Percentiles rank a stretch among this genome's conserved stretches.
Evolutionary conservation across 2,888 invertebrate species (phyloP).

Genomic region (Nemurella pictetii): DNA sequence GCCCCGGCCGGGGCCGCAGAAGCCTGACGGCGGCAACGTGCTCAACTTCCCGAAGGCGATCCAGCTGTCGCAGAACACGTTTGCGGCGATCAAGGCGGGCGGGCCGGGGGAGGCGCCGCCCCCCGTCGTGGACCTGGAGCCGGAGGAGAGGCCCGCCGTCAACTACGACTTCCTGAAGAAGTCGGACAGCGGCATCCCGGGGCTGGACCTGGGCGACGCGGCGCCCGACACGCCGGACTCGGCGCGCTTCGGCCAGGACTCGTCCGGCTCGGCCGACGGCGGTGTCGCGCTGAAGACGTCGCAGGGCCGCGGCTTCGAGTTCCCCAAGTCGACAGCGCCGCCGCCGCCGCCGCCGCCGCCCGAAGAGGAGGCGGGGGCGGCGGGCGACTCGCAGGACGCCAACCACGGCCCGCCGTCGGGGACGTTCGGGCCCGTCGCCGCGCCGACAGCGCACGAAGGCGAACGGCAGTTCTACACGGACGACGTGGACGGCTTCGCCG

Average conservation of each 20-base stretch:
- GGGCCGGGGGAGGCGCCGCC: not conserved
- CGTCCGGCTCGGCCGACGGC: constrained; percentile 28
- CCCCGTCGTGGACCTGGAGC: not conserved
- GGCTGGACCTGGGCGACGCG: constrained; percentile 62
- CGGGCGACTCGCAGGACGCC: not conserved
- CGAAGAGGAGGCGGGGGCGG: not conserved
- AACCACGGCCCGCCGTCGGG: not conserved
- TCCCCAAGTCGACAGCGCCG: not conserved
- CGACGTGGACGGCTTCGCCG: not conserved
- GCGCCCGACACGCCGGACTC: constrained; percentile 20
- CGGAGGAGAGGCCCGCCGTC: not conserved
- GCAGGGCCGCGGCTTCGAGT: constrained; percentile 17
- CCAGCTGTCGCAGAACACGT: not conserved
- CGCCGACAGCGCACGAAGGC: not conserved
- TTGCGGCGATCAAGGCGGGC: not conserved
- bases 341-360: not conserved
- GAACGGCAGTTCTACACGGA: not conserved
- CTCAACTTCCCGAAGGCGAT: constrained; percentile 15
- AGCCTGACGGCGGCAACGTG: not conserved
- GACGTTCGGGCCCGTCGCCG: not conserved
- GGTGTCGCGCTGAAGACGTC: constrained; percentile 8
- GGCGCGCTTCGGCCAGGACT: constrained; percentile 10
- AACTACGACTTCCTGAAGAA: constrained; percentile 22
- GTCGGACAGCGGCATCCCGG: constrained; percentile 65
- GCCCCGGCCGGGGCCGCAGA: not conserved